These are phyloP conservation scores for Paramuricea clavata DNA, from an alignment of 92 coral and sea anemone species.

Conservation along the genomic window DNA sequence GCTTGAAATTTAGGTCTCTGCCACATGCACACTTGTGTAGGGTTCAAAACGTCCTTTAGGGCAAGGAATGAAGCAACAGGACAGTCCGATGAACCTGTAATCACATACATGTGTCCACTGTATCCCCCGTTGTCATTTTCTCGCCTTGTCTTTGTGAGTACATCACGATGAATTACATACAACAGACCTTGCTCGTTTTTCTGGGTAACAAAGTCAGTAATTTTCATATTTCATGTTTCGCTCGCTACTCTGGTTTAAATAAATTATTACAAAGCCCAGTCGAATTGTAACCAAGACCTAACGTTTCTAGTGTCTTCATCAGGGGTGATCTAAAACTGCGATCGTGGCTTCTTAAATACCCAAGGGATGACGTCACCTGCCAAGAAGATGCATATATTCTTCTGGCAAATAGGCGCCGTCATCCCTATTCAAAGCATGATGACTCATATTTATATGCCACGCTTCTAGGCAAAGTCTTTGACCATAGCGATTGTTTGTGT, in stretches of 20 bases:
- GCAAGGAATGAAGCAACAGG: not conserved
- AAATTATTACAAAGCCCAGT: not conserved
- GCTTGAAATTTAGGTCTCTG: not conserved
- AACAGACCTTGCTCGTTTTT: not conserved
- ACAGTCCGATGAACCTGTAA: not conserved
- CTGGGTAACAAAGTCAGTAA: not conserved
- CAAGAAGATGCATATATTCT: no score
- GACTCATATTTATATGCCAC: no score
- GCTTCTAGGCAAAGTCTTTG: no score
- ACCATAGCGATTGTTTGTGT: no score
- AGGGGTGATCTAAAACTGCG: no score
- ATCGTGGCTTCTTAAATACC: no score
- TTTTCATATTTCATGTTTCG: not conserved
- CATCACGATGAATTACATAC: not conserved
- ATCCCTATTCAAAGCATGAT: no score
- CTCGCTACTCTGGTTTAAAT: no score
- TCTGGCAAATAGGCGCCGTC: no score
- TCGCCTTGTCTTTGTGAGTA: not conserved
- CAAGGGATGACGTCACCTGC: no score
- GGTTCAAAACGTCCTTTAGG: not conserved
- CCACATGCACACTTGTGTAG: conserved; percentile 1
- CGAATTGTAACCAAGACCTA: not conserved
- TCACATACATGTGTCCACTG: not conserved
- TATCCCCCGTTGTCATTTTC: not conserved
- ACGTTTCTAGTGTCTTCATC: no score